Base-by-base conservation (phyloP, 2,888 invertebrate species). In the Sesia apiformis region DNA sequence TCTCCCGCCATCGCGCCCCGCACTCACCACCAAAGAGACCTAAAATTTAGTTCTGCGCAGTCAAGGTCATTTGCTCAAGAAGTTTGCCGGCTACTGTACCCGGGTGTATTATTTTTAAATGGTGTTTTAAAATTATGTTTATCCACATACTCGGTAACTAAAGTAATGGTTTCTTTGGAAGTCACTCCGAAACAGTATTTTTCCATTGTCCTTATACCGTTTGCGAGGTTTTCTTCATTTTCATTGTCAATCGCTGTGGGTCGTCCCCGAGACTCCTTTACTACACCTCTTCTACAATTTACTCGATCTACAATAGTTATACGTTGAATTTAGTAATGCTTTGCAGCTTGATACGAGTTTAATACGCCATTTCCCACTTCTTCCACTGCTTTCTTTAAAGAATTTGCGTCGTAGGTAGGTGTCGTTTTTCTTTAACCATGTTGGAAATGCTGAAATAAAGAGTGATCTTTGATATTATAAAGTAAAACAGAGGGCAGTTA, bases 71-170 rank as follows among this genome's bases (percentile, higher is more conserved):
- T n/a, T n/a, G n/a, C n/a, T n/a, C n/a, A n/a, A n/a, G n/a, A n/a
- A n/a, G n/a, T n/a, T n/a, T n/a, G n/a, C n/a, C n/a, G n/a, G n/a
- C n/a, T n/a, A n/a, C n/a, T 69, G 51, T 67, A 56, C 1, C 71
- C 68, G 39, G 70, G 72, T 4, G 58, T 57, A 3, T 64, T 64
- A 59, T 69, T 60, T 59, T 65, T 72, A 56, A 74, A 74, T 3
- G 66, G 64, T 41, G 63, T 70, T 60, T 58, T 55, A 4, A 72
- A 54, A 5, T 60, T 54, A 54, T 72, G 72, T 49, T 54, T 49
- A 39, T 51, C 49, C 4, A 69, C 64, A 56, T 65, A 76, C 38
- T 5, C 40, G 23, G 23, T 23, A 52, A 52, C 52, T 40, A 23
- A 23, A 52, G 38, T 8, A 7, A 8, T 40, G 4, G 54, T 55